Base-by-base conservation (phyloP, 2,888 invertebrate species). In the Gonocerus acuteangulatus region DNA sequence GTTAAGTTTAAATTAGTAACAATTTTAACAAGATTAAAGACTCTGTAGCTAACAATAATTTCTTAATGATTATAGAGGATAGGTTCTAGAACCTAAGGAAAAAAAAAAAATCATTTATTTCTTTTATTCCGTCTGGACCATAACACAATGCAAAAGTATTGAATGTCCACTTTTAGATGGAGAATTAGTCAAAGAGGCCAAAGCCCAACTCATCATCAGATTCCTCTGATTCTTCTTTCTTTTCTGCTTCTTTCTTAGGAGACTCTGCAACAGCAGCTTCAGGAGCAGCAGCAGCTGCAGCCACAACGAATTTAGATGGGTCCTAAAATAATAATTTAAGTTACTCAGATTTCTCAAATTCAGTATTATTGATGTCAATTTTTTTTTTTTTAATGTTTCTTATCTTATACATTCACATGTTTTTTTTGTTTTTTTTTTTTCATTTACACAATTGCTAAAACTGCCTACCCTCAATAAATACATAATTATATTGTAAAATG, bases 171-270 rank as follows among this genome's bases (percentile, higher is more conserved):
- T 18, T 15, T 36, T 39, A 11, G 4, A n/a, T 34, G n/a, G 16
- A 45, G 44, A n/a, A 19, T 56, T 89, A 90, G 76, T 90, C 90
- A 73, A 91, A 91, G 19, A 91, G 85, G 76, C 94, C 95, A 77
- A 96, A 93, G 75, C 96, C 96, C 93, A 96, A 94, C 76, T 95
- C 95, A 71, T 95, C 95, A 71, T 93, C 92, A 67, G 93, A 92
- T 66, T 84, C 84, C 72, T 91, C 90, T 3, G 84, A 81, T 62
- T 87, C 89, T 71, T 89, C 89, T 72, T 92, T 87, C 80, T 87
- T 88, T 70, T 56, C 62, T 39, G 62, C 62, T 51, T 87, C 86
- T 73, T 88, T 85, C 71, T 84, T 84, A 56, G 81, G 82, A 66
- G 82, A 81, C 21, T 80, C 80, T 44, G 81, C 80, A 1, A 82